Evolutionary conservation across 1,140 invertebrate species (phyloP).

Genomic region (Drosophila cardini): DNA sequence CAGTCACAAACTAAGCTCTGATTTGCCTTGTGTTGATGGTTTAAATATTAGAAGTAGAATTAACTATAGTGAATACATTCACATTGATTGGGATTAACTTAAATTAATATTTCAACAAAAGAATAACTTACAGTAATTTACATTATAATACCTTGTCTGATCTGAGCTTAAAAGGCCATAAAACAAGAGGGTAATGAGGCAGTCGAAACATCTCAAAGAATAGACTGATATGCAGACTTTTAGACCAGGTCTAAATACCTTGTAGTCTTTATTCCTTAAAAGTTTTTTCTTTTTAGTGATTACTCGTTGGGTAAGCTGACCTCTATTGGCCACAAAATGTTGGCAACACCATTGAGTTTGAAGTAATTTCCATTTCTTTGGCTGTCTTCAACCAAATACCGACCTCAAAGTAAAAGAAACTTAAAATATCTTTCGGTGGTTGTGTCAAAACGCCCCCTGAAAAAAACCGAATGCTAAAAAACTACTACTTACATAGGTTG

Average conservation of each 20-base stretch:
- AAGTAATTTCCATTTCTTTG: slow-evolving; percentile 29
- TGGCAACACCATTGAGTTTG: slow-evolving; percentile 3
- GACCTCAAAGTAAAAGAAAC: slow-evolving; percentile 29
- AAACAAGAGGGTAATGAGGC: not conserved
- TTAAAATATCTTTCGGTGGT: slow-evolving; percentile 22
- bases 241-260: not conserved
- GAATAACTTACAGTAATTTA: not conserved
- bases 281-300: not conserved
- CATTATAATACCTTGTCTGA: slow-evolving; percentile 4
- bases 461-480: not conserved
- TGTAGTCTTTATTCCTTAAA: not conserved
- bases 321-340: not conserved
- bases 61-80: not conserved
- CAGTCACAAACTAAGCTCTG: no score
- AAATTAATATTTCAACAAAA: slow-evolving; percentile 13
- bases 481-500: slow-evolving; percentile 5
- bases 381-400: slow-evolving; percentile 1
- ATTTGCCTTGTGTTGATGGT: no score
- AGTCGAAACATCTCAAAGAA: not conserved
- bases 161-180: not conserved
- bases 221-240: no score
- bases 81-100: not conserved
- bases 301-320: not conserved
- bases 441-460: slow-evolving; percentile 41
- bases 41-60: no score